Percentiles rank a stretch among this genome's conserved stretches.
Evolutionary conservation across 2,888 invertebrate genomes (phyloP).

Genomic region (Odontocerum albicorne): DNA sequence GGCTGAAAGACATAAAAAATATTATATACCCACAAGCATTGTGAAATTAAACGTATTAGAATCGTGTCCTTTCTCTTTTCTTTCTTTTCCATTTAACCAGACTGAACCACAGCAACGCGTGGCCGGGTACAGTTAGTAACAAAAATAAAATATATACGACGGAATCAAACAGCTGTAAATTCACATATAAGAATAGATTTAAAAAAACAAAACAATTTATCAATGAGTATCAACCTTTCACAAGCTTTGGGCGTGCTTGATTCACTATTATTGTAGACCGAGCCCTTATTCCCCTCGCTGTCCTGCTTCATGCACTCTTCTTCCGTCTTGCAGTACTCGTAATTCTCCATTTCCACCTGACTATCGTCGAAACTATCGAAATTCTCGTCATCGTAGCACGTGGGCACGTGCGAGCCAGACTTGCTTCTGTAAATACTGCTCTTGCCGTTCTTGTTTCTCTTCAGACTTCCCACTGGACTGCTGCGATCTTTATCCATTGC

Average conservation of each 20-base stretch:
- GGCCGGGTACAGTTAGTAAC: too few species aligned
- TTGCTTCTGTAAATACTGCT: slow-evolving; percentile 34
- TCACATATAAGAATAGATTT: too few species aligned
- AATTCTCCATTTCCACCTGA: slow-evolving; percentile 31
- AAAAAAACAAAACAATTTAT: too few species aligned
- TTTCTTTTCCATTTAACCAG: too few species aligned
- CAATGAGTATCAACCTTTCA: slow-evolving; percentile 29
- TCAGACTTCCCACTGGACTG: slow-evolving; percentile 29
- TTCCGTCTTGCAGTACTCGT: slow-evolving; percentile 21
- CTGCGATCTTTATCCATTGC: slow-evolving; percentile 3
- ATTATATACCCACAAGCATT: too few species aligned
- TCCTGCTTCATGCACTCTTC: slow-evolving; percentile 2
- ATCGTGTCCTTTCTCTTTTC: too few species aligned
- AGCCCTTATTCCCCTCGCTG: too few species aligned
- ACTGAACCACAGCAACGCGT: too few species aligned
- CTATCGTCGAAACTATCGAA: slow-evolving; percentile 49
- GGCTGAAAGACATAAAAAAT: too few species aligned
- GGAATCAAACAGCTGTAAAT: too few species aligned
- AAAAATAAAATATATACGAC: too few species aligned
- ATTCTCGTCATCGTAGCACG: slow-evolving; percentile 44
- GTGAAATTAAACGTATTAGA: too few species aligned
- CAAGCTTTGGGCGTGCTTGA: slow-evolving; percentile 31
- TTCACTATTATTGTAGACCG: slow-evolving; percentile 23
- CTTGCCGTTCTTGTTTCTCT: slow-evolving; percentile 29
- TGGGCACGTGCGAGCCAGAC: slow-evolving; percentile 34